These are phyloP conservation scores for Vireo griseus DNA, from an alignment of 2,797 vertebrate genomes.

Conservation along the genomic window DNA sequence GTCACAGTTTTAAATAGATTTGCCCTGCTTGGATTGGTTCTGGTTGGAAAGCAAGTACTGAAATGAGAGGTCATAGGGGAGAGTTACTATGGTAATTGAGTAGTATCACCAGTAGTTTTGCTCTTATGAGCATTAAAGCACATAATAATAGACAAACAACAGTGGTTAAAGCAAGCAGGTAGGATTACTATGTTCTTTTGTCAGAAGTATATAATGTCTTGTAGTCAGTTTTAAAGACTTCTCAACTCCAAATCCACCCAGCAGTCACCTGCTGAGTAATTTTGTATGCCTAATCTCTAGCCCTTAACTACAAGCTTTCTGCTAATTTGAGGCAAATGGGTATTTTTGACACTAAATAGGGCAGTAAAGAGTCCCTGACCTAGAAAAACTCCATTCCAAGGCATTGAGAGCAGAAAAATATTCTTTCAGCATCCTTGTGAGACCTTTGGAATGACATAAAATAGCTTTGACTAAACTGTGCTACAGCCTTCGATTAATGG, in stretches of 20 bases:
- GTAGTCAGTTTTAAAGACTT: constrained; percentile 96
- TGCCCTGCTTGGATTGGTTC: constrained; percentile 75
- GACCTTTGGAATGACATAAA: constrained; percentile 74
- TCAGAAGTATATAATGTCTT: constrained; percentile 94
- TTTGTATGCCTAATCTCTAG: constrained; percentile 85
- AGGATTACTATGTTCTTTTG: constrained; percentile 95
- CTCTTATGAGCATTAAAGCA: constrained; percentile 88
- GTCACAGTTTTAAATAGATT: constrained; percentile 78
- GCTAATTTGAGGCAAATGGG: constrained; percentile 83
- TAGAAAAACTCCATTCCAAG: constrained; percentile 76
- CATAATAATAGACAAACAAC: constrained; percentile 90
- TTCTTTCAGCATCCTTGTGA: constrained; percentile 74
- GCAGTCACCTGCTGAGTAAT: constrained; percentile 83
- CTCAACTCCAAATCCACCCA: constrained; percentile 83
- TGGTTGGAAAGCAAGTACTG: constrained; percentile 69
- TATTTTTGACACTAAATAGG: constrained; percentile 80
- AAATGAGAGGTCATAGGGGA: constrained; percentile 83
- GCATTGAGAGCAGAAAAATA: constrained; percentile 72
- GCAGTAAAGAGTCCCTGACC: constrained; percentile 77
- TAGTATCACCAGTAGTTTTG: constrained; percentile 88
- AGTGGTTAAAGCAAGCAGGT: constrained; percentile 96
- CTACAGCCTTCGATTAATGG: constrained; percentile 70
- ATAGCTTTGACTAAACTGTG: constrained; percentile 68
- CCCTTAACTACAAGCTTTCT: constrained; percentile 79
- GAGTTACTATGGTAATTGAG: constrained; percentile 98